Base-by-base conservation (phyloP, 2,888 invertebrate genomes). In the Zaprionus lineosus region DNA sequence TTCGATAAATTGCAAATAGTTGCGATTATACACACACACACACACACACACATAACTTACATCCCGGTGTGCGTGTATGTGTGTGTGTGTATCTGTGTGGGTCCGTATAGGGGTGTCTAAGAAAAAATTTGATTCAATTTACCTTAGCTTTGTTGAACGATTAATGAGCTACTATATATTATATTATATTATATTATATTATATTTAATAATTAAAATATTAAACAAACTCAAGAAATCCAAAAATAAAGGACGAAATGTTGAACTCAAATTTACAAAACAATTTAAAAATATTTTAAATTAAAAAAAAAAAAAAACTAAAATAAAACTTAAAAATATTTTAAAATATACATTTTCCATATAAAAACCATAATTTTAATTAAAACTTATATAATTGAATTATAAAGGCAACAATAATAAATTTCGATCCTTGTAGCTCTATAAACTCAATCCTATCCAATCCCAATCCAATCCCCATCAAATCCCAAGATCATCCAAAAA, bases 21-120 rank as follows among this genome's bases (percentile, higher is more conserved):
- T 65, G 29, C 56, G 19, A 63, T 62, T 62, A 51, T 21, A 44
- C 28, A 43, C 33, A 44, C 28, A 44, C 15, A 37, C 51, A 53
- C 26, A 33, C 26, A 29, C 9, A 9, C 18, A 31, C 6, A 11
- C 15, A 24, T 14, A 7, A 3, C 6, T 33, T 11, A 34, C 9
- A 44, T 12, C 15, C 6, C 29, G 14, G 14, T 6, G 33, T 44
- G 24, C 57, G 21, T 19, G 11, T 40, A 12, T 15, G 9, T 47
- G 16, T 8, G 16, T 33, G 21, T 21, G 21, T 16, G 11, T 36
- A 9, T 19, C n/a, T 19, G 12, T 7, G 12, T 37, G 9, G 18
- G 12, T 19, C 6, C n/a, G n/a, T 5, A 15, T 41, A 51, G 21
- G 63, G 68, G 58, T 58, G 50, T 50, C 3, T 28, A 24, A 9